A percentile compares a stretch with the other conserved stretches of the same genome.
phyloP scores from a whole-genome alignment of 2,797 vertebrate genomes.

The Notamacropus eugenii region DNA sequence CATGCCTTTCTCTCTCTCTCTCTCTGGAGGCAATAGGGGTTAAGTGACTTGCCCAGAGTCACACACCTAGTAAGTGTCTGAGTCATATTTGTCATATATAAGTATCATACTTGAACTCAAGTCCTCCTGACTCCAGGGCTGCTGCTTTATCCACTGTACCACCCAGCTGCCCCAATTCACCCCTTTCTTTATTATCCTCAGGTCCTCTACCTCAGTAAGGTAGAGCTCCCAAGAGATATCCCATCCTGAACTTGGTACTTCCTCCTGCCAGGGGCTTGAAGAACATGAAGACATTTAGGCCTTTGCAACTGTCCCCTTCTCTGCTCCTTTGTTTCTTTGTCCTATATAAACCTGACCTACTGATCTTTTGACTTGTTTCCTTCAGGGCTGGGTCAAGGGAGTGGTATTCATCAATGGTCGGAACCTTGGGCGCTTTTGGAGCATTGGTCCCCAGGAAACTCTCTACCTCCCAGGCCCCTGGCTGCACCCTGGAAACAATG shows the following conservation, averaged over 20 bases:
- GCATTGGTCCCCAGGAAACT: conserved; percentile 94
- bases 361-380: neutral
- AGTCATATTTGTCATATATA: too few relatives aligned
- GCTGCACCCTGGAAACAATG: conserved; percentile 91
- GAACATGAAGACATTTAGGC: neutral
- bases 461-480: conserved; percentile 94
- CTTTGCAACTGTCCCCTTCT: neutral
- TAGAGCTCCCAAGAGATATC: neutral
- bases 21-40: neutral
- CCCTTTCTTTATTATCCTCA: neutral
- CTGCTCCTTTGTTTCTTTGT: neutral
- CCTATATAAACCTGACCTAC: too few relatives aligned
- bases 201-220: neutral
- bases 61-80: too few relatives aligned
- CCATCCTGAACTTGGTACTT: neutral
- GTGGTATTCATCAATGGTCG: conserved; percentile 93
- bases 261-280: neutral
- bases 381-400: conserved; percentile 95
- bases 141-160: neutral
- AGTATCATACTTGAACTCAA: too few relatives aligned
- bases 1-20: neutral
- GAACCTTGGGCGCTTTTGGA: conserved; percentile 97
- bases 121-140: neutral
- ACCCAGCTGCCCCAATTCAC: neutral
- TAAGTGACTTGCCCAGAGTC: neutral